Percentiles rank a stretch among this genome's conserved stretches.
Conservation (phyloP, 2,797 vertebrate genomes). For the Natrix natrix region DNA sequence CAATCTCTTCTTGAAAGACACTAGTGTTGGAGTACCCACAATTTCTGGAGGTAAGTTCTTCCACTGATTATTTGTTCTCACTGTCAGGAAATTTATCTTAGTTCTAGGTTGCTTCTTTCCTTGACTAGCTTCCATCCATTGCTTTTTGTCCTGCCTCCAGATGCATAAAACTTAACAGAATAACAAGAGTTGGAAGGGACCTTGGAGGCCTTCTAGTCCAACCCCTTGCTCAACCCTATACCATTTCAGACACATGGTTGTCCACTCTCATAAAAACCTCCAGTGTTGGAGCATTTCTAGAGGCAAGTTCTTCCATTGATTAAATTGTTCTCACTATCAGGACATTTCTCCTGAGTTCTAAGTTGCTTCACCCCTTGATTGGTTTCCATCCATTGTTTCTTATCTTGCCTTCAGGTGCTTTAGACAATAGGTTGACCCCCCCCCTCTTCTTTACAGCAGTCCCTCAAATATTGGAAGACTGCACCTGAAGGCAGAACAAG, state of each 20-base stretch:
- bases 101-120: background rate
- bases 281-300: background rate
- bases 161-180: too few relatives aligned
- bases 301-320: background rate
- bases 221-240: background rate
- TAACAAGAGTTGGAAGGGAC: background rate
- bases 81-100: background rate
- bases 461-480: background rate
- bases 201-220: background rate
- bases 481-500: too few relatives aligned
- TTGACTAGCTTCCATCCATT: background rate
- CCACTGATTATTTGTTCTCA: background rate
- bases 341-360: background rate
- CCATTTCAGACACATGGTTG: background rate
- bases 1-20: background rate
- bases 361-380: accelerated
- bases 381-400: background rate
- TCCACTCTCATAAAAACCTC: background rate
- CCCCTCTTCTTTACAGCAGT: too few relatives aligned
- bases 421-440: too few relatives aligned
- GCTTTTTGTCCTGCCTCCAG: too few relatives aligned
- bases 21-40: background rate
- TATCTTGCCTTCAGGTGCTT: background rate
- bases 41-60: accelerated
- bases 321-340: background rate